Base-by-base conservation (phyloP, 2,113 vertebrate genomes). In the Antechinus stuartii region DNA sequence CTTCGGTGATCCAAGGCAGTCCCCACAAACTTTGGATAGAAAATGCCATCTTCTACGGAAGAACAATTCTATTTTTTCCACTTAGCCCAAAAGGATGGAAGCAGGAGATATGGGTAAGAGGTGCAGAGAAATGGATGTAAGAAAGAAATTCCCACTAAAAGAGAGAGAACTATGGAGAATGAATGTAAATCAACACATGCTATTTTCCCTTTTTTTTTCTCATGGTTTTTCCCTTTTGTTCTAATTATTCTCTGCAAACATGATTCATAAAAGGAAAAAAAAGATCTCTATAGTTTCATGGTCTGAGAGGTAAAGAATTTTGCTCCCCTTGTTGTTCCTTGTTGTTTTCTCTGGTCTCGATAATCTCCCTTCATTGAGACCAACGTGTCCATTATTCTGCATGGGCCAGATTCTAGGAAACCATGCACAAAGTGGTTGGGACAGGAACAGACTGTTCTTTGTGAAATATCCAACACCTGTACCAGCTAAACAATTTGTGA, bases 401-500 rank as follows among this genome's bases (percentile, higher is more conserved):
- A 27, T 57, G 90, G 53, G 91, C 94, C 91, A 52, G 95, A 49
- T 91, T 22, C 68, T 57, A 91, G 47, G 91, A n/a, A 89, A 84
- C 61, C 90, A 49, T 22, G 46, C 42, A 30, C 26, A 0, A 54
- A 26, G 55, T 53, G 53, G 47, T 68, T 50, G 49, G 94, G 46
- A 94, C 55, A 54, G 57, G 12, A 9, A 61, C 90, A 94, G 93
- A 89, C 95, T 84, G 68, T 84, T 42, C 68, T 76, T 84, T 84
- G 16, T 84, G 68, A n/a, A 84, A 84, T 95, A 55, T 89, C 90
- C 53, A 84, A 90, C 50, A 95, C 94, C 52, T 54, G 35, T n/a
- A 91, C 91, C 92, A 93, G 8, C 35, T 90, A 89, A 91, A 93
- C 50, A 92, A 93, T 84, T 89, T 89, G 54, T n/a, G 93, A 94